These are phyloP conservation scores for Drosophila villosipedis DNA, from an alignment of 2,888 invertebrate genomes.

Conservation along the genomic window DNA sequence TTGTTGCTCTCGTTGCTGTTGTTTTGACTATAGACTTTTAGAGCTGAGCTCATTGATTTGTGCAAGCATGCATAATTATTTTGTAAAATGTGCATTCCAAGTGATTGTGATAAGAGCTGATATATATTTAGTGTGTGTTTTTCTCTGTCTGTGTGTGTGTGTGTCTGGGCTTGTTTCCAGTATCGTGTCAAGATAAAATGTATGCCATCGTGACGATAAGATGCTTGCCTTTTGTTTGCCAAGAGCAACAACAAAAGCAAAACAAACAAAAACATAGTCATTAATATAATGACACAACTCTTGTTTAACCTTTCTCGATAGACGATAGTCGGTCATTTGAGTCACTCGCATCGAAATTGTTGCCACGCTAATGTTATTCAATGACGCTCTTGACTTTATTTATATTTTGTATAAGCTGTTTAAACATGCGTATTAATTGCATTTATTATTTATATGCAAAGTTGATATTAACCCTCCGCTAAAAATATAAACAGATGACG, in stretches of 20 bases:
- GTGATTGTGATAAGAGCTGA: slow-evolving; percentile 68
- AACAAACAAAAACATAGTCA: slow-evolving; percentile 39
- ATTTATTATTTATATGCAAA: slow-evolving; percentile 8
- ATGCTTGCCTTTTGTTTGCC: slow-evolving; percentile 57
- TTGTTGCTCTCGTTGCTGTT: slow-evolving; percentile 8
- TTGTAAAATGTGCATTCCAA: slow-evolving; percentile 71
- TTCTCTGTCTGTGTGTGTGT: background rate
- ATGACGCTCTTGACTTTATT: slow-evolving; percentile 58
- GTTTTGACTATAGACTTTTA: slow-evolving; percentile 27
- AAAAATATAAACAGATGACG: background rate
- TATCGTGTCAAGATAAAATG: slow-evolving; percentile 59
- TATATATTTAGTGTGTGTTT: slow-evolving; percentile 32
- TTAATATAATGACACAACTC: slow-evolving; percentile 63
- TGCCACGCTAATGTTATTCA: slow-evolving; percentile 30
- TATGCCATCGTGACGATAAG: slow-evolving; percentile 71
- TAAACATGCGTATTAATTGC: slow-evolving; percentile 26
- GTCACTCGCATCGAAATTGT: slow-evolving; percentile 38
- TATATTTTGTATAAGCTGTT: slow-evolving; percentile 48
- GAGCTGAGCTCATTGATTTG: slow-evolving; percentile 61
- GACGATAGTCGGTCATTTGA: slow-evolving; percentile 39
- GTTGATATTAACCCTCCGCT: slow-evolving; percentile 3
- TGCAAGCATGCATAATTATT: slow-evolving; percentile 79
- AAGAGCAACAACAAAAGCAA: slow-evolving; percentile 40
- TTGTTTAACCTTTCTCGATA: slow-evolving; percentile 41
- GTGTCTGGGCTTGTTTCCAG: slow-evolving; percentile 20